Evolutionary conservation across 2,113 vertebrate species (phyloP), one percentile per base, ranked within the genome.

Genomic region (Lagopus muta): DNA sequence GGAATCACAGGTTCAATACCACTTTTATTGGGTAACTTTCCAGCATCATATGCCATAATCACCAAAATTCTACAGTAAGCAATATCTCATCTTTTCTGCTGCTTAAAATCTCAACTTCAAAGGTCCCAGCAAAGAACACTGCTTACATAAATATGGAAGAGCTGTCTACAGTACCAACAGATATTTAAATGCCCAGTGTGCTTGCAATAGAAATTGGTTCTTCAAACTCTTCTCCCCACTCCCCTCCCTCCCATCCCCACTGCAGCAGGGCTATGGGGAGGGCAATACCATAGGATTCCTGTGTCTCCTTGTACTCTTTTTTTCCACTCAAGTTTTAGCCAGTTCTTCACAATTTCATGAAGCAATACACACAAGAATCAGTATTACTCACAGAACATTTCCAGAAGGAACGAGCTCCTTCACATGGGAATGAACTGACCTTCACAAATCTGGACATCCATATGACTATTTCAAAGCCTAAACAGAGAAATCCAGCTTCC

Each of bases 141-240:
- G 7, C 16, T 19, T 42, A 43, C 43, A 55, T 74, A 58, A 84
- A 34, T 20, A 81, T 0, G 36, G 14, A 88, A 73, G 80, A 71
- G 36, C 28, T 81, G 52, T 28, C 83, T 42, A 64, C 30, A 77
- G 74, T 19, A 21, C 32, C 54, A 82, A 28, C 16, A 69, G 70
- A 45, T 67, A 88, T 32, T 77, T 32, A 5, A 40, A 34, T 6
- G n/a, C 8, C 28, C 67, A 24, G 21, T 24, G 32, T 2, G 66
- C 69, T 76, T 86, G 73, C 67, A 95, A 90, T 66, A 89, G 89
- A 88, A 80, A 82, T 14, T 73, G 66, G 58, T 90, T 48, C 57
- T 38, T 84, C 48, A 0, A n/a, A 11, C 43, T 79, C 72, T 77
- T 58, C 10, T 13, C 30, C 45, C 24, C 8, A 5, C 22, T 48